A percentile compares a stretch with the other conserved stretches of the same genome.
phyloP scores from a whole-genome alignment of 2,888 invertebrate genomes.

The Idaea aversata region DNA sequence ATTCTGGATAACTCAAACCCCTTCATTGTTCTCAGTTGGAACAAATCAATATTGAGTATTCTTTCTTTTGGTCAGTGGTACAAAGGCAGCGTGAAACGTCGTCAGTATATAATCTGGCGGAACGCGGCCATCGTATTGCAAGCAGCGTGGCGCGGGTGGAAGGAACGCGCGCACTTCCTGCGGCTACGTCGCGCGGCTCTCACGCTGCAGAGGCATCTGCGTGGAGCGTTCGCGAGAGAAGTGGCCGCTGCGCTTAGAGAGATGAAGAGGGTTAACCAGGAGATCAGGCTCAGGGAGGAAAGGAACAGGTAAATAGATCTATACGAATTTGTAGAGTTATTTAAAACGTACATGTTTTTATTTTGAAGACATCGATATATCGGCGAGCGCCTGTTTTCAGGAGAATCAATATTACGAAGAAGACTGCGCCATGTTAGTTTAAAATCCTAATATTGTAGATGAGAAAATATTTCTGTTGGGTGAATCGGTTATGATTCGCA shows the following conservation, averaged over 20 bases:
- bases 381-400: no score
- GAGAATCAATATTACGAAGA: no score
- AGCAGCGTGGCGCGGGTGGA: conserved; percentile 92
- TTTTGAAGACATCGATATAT: no score
- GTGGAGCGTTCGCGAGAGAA: conserved; percentile 95
- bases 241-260: conserved; percentile 92
- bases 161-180: conserved; percentile 89
- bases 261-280: conserved; percentile 92
- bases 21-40: no score
- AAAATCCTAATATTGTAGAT: no score
- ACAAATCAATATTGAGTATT: background rate
- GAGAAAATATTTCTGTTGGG: no score
- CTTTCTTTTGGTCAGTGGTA: conserved; percentile 69
- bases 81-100: conserved; percentile 83
- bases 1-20: no score
- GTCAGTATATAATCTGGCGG: conserved; percentile 83
- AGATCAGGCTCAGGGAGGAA: conserved; percentile 89
- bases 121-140: conserved; percentile 88
- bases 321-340: background rate
- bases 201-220: conserved; percentile 90
- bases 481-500: no score
- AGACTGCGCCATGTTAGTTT: no score
- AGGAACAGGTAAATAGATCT: conserved; percentile 56
- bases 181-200: conserved; percentile 90
- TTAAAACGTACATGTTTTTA: background rate